These are phyloP conservation scores for Oryzias javanicus DNA, from an alignment of 2,113 vertebrate genomes.

Conservation along the genomic window DNA sequence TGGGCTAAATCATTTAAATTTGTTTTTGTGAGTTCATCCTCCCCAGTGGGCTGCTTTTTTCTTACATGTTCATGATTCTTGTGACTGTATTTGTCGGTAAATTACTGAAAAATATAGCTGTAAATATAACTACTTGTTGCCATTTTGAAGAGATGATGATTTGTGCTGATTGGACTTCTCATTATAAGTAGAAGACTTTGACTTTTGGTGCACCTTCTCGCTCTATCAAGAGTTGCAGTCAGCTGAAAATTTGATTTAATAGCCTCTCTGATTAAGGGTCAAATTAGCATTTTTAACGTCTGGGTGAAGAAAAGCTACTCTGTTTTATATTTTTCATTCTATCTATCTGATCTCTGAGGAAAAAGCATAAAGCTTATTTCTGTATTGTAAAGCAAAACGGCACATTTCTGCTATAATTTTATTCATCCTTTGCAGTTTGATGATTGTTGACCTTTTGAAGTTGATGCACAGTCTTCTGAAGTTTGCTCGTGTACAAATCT, in stretches of 20 bases:
- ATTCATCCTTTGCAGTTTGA: neutral
- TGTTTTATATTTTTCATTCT: neutral
- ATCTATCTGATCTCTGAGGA: neutral
- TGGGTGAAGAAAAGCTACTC: neutral
- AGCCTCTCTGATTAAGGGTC: constrained; percentile 12
- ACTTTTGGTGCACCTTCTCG: neutral
- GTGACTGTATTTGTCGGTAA: no score
- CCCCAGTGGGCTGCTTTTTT: neutral
- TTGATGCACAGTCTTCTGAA: no score
- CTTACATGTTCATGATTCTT: no score
- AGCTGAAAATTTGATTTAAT: constrained; percentile 20
- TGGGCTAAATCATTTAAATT: neutral
- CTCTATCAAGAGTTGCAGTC: constrained; percentile 22
- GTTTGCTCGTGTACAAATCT: no score
- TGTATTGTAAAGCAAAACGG: neutral
- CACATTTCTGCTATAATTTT: neutral
- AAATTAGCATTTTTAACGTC: constrained; percentile 12
- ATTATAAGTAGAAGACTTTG: neutral
- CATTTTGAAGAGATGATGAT: constrained; percentile 1
- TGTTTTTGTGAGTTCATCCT: neutral
- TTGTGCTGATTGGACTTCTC: neutral
- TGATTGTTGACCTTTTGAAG: neutral
- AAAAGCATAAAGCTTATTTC: neutral
- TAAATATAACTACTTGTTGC: neutral
- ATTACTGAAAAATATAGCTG: no score